Conservation (phyloP, 35 echinoderm and acorn worm genomes). For the Apostichopus californicus region DNA sequence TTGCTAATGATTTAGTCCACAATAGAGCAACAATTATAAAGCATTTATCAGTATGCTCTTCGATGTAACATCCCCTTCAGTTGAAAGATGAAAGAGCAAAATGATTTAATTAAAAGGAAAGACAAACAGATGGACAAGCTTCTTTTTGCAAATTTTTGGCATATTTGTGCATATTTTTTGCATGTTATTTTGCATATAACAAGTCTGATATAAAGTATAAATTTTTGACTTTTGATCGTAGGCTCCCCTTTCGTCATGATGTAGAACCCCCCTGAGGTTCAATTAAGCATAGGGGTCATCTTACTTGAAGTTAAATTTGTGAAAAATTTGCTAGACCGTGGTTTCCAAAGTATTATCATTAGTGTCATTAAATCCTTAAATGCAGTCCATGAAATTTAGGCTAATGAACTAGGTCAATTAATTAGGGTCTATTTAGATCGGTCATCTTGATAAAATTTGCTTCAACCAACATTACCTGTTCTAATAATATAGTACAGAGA, state of each 20-base stretch:
- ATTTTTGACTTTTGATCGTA: neutral
- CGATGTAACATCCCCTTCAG: too few species aligned
- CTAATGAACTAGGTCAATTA: constrained; percentile 34
- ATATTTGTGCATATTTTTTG: too few species aligned
- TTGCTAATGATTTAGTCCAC: too few species aligned
- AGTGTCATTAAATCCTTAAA: neutral
- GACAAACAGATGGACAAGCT: too few species aligned
- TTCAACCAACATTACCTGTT: constrained; percentile 2
- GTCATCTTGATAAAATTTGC: neutral
- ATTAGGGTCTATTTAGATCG: constrained; percentile 17
- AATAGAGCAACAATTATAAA: too few species aligned
- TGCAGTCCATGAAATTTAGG: neutral
- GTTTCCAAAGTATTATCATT: neutral
- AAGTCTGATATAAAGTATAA: neutral
- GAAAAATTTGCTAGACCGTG: neutral
- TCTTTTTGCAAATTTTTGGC: too few species aligned
- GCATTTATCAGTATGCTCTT: too few species aligned
- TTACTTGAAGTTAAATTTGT: neutral
- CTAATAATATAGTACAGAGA: neutral
- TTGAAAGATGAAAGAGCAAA: too few species aligned
- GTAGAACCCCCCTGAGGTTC: neutral
- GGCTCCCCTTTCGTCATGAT: neutral
- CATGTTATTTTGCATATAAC: neutral
- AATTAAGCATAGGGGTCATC: neutral
- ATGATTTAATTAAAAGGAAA: too few species aligned